Evolutionary conservation across 2,888 invertebrate species (phyloP).

Genomic region (Ophion ventricosus): DNA sequence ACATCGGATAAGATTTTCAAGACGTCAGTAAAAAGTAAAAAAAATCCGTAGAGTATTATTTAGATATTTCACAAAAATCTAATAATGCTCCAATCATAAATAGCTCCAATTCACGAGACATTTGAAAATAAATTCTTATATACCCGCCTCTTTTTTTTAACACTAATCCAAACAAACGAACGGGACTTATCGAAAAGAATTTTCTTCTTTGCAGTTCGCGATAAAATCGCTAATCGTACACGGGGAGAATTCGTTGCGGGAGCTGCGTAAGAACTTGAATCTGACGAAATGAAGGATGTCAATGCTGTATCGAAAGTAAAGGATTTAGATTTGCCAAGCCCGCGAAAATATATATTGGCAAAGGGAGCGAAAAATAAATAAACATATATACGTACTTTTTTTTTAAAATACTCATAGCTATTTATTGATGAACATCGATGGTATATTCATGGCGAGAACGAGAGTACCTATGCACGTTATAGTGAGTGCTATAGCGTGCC

Average conservation of each 20-base stretch:
- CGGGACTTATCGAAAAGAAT: not conserved
- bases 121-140: no score
- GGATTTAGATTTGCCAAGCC: conserved; percentile 58
- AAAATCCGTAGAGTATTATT: no score
- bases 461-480: conserved; percentile 90
- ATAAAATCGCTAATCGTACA: conserved; percentile 90
- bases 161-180: no score
- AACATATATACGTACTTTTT: conserved; percentile 23
- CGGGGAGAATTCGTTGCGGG: conserved; percentile 88
- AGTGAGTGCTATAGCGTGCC: conserved; percentile 87
- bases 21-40: no score
- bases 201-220: conserved; percentile 79
- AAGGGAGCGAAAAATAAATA: conserved; percentile 1
- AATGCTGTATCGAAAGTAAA: not conserved
- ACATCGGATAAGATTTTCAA: no score
- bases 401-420: conserved; percentile 70
- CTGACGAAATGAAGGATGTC: conserved; percentile 84
- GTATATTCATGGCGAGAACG: conserved; percentile 87
- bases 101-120: no score
- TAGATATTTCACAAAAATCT: no score
- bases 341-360: not conserved
- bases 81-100: no score
- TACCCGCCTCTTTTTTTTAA: no score
- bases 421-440: conserved; percentile 85
- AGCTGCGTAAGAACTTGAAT: conserved; percentile 87